These are phyloP conservation scores for Epicampocera succincta DNA, from an alignment of 2,888 invertebrate species.

Conservation along the genomic window DNA sequence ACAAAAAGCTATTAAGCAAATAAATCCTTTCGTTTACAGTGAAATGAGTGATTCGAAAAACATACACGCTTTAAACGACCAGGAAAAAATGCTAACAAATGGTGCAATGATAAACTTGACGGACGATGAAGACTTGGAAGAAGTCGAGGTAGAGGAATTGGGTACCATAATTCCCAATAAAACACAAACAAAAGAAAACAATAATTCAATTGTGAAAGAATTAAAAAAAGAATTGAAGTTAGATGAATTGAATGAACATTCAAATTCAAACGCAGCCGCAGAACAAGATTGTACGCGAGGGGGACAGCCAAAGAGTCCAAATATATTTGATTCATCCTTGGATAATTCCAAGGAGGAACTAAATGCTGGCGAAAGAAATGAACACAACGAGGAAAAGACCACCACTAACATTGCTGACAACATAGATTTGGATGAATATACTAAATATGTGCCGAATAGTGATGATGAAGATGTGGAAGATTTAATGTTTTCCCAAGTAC, in stretches of 20 bases:
- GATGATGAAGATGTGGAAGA: conserved; percentile 74
- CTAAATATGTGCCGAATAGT: conserved; percentile 35
- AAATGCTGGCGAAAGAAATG: not conserved
- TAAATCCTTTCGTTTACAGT: conserved; percentile 76
- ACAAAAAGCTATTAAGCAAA: conserved; percentile 71
- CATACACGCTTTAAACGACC: conserved; percentile 13
- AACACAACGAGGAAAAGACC: not conserved
- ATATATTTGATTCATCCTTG: conserved; percentile 71
- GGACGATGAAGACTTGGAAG: conserved; percentile 70
- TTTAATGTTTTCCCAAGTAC: conserved; percentile 75
- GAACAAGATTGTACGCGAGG: not conserved
- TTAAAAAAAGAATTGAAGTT: not conserved
- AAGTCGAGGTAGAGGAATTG: conserved; percentile 40
- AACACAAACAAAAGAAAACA: not conserved
- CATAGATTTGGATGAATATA: conserved; percentile 54
- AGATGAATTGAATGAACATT: no score
- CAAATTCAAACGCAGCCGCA: not conserved
- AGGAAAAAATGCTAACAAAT: conserved; percentile 21
- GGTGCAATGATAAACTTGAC: conserved; percentile 70
- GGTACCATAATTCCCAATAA: conserved; percentile 18
- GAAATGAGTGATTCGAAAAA: conserved; percentile 64
- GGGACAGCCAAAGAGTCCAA: conserved; percentile 68
- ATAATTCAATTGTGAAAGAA: not conserved
- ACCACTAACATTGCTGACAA: not conserved
- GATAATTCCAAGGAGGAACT: conserved; percentile 66